A percentile compares a stretch with the other conserved stretches of the same genome.
phyloP scores from a whole-genome alignment of 2,797 vertebrate species.

The Gymnoscopelus braueri region DNA sequence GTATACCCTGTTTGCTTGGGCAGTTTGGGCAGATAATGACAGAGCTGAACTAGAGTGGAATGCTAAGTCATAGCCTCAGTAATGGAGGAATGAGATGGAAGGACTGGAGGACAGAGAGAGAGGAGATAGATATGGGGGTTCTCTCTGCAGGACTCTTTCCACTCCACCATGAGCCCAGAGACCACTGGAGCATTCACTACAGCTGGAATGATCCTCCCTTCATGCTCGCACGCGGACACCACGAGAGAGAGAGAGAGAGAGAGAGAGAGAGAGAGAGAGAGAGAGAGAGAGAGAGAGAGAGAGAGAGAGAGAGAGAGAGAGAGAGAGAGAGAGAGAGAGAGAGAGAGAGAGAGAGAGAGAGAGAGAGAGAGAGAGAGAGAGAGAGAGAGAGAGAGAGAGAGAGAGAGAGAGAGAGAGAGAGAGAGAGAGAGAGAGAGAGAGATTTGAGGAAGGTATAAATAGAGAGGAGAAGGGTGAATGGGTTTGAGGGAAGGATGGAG shows the following conservation, averaged over 20 bases:
- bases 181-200: conserved; percentile 70
- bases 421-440: conserved; percentile 2
- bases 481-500: too few species aligned
- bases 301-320: background rate
- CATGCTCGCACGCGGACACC: too few species aligned
- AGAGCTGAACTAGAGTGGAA: background rate
- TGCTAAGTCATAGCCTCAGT: background rate
- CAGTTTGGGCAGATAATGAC: background rate
- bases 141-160: conserved; percentile 63
- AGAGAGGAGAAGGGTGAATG: too few species aligned
- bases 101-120: background rate
- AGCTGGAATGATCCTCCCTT: conserved; percentile 56
- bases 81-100: background rate
- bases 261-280: background rate
- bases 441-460: background rate
- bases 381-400: background rate
- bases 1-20: too few species aligned
- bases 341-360: background rate
- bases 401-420: background rate
- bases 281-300: background rate
- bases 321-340: background rate
- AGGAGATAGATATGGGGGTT: background rate
- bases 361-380: background rate
- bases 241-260: background rate
- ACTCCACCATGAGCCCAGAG: conserved; percentile 70